phyloP scores from a whole-genome alignment of 2,888 invertebrate species.

The Polyommatus icarus region DNA sequence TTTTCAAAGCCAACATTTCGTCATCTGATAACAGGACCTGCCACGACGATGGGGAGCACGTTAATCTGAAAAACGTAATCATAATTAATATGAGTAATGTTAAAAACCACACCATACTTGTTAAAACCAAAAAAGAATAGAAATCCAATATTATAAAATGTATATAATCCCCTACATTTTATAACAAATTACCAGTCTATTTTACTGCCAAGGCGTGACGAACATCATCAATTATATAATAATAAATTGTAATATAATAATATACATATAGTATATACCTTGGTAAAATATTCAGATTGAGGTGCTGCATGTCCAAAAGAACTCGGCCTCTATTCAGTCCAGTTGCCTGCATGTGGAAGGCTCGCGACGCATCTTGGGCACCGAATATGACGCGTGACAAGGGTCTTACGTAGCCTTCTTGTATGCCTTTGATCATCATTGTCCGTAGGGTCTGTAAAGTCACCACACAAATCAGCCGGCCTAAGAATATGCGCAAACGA shows the following conservation, averaged over 20 bases:
- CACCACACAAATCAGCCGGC: neutral
- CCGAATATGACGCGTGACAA: constrained; percentile 52
- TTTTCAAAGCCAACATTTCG: constrained; percentile 46
- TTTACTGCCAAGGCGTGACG: too few relatives aligned
- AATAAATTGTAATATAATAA: too few relatives aligned
- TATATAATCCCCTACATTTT: too few relatives aligned
- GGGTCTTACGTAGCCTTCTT: constrained; percentile 56
- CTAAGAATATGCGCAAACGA: too few relatives aligned
- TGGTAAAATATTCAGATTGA: constrained; percentile 35
- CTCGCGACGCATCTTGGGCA: constrained; percentile 50
- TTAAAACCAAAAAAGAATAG: neutral
- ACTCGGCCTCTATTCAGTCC: constrained; percentile 57
- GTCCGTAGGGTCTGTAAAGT: constrained; percentile 45
- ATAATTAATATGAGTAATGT: neutral
- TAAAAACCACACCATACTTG: too few relatives aligned
- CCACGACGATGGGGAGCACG: constrained; percentile 43
- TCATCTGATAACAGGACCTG: constrained; percentile 53
- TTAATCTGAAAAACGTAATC: constrained; percentile 44
- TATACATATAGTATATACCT: constrained; percentile 39
- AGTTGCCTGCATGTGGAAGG: constrained; percentile 53
- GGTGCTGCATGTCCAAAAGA: constrained; percentile 48
- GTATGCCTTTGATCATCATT: constrained; percentile 55
- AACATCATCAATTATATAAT: too few relatives aligned
- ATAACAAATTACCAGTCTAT: too few relatives aligned
- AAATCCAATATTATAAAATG: neutral